A percentile compares a stretch with the other conserved stretches of the same genome.
phyloP scores from a whole-genome alignment of 2,888 invertebrate genomes.

The Diarsia brunnea region DNA sequence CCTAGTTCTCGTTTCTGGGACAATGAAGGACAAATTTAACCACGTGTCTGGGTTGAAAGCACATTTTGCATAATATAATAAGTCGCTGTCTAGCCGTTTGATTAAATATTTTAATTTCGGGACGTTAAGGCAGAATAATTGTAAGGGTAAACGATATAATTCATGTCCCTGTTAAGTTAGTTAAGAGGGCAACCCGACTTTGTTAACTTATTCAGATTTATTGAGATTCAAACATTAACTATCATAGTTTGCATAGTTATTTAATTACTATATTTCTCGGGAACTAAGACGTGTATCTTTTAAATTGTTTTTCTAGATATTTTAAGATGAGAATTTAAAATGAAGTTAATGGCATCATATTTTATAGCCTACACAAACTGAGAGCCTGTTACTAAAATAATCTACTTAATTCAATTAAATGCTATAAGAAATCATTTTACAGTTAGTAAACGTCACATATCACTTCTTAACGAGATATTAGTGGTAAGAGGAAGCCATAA shows the following conservation, averaged over 20 bases:
- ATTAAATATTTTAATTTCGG: constrained; percentile 70
- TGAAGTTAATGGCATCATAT: background rate
- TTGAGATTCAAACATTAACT: constrained; percentile 60
- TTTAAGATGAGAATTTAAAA: background rate
- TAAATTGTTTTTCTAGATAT: constrained; percentile 24
- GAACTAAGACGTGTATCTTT: constrained; percentile 24
- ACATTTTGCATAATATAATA: constrained; percentile 85
- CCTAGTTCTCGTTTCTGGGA: constrained; percentile 86
- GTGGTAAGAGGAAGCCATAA: constrained; percentile 1
- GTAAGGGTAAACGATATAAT: constrained; percentile 61
- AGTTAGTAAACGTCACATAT: background rate
- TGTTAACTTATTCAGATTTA: constrained; percentile 62
- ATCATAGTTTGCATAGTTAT: constrained; percentile 52
- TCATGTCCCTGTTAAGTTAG: constrained; percentile 47
- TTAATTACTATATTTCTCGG: constrained; percentile 48
- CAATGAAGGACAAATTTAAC: constrained; percentile 84
- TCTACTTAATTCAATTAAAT: constrained; percentile 4
- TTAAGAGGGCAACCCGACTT: constrained; percentile 44
- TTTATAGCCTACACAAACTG: constrained; percentile 1
- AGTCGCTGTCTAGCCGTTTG: constrained; percentile 81
- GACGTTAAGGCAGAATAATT: constrained; percentile 65
- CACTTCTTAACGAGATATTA: constrained; percentile 1
- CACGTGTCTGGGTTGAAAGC: constrained; percentile 83
- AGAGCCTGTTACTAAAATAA: constrained; percentile 20
- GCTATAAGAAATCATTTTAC: background rate